Conservation (phyloP, 1,140 invertebrate species). For the Caenorhabditis tropicalis region DNA sequence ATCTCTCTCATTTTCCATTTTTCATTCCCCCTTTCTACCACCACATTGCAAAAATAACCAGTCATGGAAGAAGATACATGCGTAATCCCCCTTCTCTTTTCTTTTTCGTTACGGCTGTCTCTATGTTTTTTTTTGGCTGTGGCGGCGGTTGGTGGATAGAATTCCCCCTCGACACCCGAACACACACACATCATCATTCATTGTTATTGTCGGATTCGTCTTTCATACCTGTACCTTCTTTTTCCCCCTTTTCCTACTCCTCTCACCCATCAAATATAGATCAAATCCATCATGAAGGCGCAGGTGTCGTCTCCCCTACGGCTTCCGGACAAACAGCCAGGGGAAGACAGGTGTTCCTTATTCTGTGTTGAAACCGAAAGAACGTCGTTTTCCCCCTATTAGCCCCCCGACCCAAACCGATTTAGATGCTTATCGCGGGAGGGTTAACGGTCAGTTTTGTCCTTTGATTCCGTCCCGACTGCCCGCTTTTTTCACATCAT, state of each 20-base stretch:
- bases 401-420: slow-evolving; percentile 24
- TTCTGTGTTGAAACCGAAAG: neutral
- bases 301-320: neutral
- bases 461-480: neutral
- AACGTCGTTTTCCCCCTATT: neutral
- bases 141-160: neutral
- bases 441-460: neutral
- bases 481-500: neutral
- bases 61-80: neutral
- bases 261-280: slow-evolving; percentile 12
- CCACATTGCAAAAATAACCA: neutral
- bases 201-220: neutral
- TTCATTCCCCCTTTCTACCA: neutral
- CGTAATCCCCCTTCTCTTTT: neutral
- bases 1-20: too few relatives aligned
- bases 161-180: neutral
- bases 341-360: neutral
- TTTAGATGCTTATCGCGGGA: slow-evolving; percentile 28
- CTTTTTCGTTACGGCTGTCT: too few relatives aligned
- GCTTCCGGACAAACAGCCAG: slow-evolving; percentile 13
- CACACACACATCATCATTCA: slow-evolving; percentile 42
- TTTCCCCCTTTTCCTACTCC: too few relatives aligned
- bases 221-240: neutral
- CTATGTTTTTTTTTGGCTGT: neutral
- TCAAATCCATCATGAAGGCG: neutral